Conservation (phyloP, 2,113 vertebrate genomes). For the Pogonocichla stellata region DNA sequence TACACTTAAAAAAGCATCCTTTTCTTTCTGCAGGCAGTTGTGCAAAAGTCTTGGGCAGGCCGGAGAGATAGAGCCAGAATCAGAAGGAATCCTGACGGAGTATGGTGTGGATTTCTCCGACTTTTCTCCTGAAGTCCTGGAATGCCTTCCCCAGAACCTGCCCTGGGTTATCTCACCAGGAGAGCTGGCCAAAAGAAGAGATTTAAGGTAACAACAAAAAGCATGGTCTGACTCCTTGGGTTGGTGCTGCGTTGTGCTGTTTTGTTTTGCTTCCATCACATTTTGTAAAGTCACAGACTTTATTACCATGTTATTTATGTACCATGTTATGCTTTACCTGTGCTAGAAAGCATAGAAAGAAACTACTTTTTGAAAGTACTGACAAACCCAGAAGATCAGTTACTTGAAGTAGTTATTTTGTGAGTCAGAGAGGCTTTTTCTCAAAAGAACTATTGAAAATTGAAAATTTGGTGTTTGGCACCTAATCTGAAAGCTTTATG, state of each 20-base stretch:
- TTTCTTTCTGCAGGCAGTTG: slow-evolving; percentile 76
- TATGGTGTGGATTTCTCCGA: slow-evolving; percentile 93
- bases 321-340: not conserved
- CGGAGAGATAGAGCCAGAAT: slow-evolving; percentile 95
- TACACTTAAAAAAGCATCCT: not conserved
- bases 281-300: not conserved
- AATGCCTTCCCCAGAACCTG: slow-evolving; percentile 84
- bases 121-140: slow-evolving; percentile 85
- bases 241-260: not conserved
- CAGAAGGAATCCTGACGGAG: slow-evolving; percentile 91
- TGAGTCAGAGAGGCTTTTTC: slow-evolving; percentile 15
- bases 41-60: slow-evolving; percentile 92
- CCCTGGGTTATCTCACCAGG: slow-evolving; percentile 87
- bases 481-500: slow-evolving; percentile 72
- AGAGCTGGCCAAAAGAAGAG: slow-evolving; percentile 84
- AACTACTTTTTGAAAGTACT: not conserved
- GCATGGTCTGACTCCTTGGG: not conserved
- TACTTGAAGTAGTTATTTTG: not conserved
- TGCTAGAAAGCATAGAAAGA: not conserved
- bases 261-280: not conserved
- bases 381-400: not conserved
- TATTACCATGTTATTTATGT: too few relatives aligned
- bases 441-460: slow-evolving; percentile 40
- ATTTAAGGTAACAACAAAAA: slow-evolving; percentile 82
- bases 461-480: slow-evolving; percentile 12